phyloP scores from a whole-genome alignment of 2,888 invertebrate genomes.

The Rotaria macrura region DNA sequence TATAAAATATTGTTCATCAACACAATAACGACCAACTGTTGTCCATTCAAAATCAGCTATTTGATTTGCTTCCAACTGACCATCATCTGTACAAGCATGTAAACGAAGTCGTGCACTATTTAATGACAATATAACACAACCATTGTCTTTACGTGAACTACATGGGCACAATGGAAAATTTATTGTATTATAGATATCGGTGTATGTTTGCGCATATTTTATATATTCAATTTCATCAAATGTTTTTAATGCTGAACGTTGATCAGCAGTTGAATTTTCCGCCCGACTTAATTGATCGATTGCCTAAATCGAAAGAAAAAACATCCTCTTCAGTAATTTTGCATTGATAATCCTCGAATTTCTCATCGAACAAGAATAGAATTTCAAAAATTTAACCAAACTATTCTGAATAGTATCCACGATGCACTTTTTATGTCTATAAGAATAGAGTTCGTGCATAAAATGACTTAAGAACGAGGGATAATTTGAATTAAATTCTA shows the following conservation, averaged over 20 bases:
- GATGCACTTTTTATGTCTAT: too few species aligned
- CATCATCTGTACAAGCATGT: constrained; percentile 72
- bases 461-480: too few species aligned
- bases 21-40: constrained; percentile 64
- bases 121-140: constrained; percentile 66
- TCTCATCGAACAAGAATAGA: too few species aligned
- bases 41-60: constrained; percentile 74
- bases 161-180: constrained; percentile 87
- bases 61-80: constrained; percentile 63
- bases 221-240: constrained; percentile 32
- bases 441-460: too few species aligned
- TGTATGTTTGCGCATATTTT: constrained; percentile 59
- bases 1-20: constrained; percentile 55
- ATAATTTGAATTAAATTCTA: too few species aligned
- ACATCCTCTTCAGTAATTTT: too few species aligned
- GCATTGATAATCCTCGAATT: too few species aligned
- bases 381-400: too few species aligned
- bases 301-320: constrained; percentile 64
- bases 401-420: too few species aligned
- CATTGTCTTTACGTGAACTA: constrained; percentile 71
- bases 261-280: constrained; percentile 71
- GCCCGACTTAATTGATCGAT: constrained; percentile 89
- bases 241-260: constrained; percentile 25
- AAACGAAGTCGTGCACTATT: constrained; percentile 53
- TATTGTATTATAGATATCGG: constrained; percentile 75